A percentile compares a stretch with the other conserved stretches of the same genome.
These are phyloP conservation scores for Falco peregrinus DNA, from an alignment of 2,797 vertebrate species.

Conservation along the genomic window DNA sequence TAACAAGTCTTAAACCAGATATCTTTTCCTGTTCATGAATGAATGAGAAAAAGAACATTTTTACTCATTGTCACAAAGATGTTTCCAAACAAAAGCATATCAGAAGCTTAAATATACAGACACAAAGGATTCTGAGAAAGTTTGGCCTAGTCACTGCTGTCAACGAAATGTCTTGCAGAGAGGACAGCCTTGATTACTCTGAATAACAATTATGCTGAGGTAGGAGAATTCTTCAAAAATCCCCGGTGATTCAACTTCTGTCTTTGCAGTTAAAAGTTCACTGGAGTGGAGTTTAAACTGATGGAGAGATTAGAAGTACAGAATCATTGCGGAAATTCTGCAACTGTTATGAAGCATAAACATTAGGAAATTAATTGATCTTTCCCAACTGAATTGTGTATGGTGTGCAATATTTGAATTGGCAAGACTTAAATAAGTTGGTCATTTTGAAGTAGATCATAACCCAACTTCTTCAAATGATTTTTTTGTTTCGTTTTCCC, in stretches of 20 bases:
- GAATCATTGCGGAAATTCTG: slow-evolving; percentile 14
- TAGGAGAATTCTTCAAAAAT: slow-evolving; percentile 14
- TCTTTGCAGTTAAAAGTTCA: slow-evolving; percentile 18
- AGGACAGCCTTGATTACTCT: background rate
- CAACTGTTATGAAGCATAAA: slow-evolving; percentile 27
- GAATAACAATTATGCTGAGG: slow-evolving; percentile 3
- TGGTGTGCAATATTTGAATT: background rate
- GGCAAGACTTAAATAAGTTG: background rate
- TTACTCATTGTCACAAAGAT: background rate
- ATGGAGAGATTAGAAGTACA: background rate
- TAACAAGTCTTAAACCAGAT: background rate
- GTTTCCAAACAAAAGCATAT: background rate
- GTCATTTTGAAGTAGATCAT: slow-evolving; percentile 11
- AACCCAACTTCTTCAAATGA: background rate
- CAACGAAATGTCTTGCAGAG: background rate
- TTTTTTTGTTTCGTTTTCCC: background rate
- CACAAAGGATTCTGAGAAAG: background rate
- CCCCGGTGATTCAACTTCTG: background rate
- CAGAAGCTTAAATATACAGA: background rate
- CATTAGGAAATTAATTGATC: slow-evolving; percentile 36
- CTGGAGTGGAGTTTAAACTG: background rate
- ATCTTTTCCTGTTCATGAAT: background rate
- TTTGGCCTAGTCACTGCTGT: background rate
- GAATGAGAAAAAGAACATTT: background rate
- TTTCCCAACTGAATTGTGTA: background rate